Evolutionary conservation across 2,797 vertebrate species (phyloP).

Genomic region (Enteromius viviparus): DNA sequence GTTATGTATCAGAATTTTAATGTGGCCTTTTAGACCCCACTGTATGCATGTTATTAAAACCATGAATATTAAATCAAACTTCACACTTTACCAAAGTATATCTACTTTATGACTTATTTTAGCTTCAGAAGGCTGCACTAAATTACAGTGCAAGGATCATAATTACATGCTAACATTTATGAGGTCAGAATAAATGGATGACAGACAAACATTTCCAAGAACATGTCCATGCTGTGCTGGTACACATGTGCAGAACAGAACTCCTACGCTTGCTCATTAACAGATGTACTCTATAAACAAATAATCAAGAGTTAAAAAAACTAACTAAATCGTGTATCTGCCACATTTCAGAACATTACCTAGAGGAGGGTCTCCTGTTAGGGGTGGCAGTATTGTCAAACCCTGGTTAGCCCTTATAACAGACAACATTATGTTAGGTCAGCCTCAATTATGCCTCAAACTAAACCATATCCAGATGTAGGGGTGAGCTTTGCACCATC

Average conservation of each 20-base stretch:
- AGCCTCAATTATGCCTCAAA: slow-evolving; percentile 8
- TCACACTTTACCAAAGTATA: slow-evolving; percentile 11
- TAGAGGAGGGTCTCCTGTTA: background rate
- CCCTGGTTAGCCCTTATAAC: slow-evolving; percentile 23
- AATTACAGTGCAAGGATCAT: slow-evolving; percentile 62
- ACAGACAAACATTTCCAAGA: slow-evolving; percentile 56
- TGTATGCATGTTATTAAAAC: background rate
- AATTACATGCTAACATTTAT: slow-evolving; percentile 55
- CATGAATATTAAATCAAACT: background rate
- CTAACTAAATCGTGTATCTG: background rate
- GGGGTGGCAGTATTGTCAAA: slow-evolving; percentile 3
- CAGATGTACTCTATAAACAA: slow-evolving; percentile 33
- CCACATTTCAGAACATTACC: background rate
- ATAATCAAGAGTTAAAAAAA: background rate
- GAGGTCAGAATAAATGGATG: slow-evolving; percentile 55
- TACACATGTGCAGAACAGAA: slow-evolving; percentile 41
- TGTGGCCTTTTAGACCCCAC: background rate
- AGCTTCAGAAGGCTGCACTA: slow-evolving; percentile 44
- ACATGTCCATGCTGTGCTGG: slow-evolving; percentile 53
- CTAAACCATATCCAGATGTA: slow-evolving; percentile 35
- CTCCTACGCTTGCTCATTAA: slow-evolving; percentile 26
- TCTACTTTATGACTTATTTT: slow-evolving; percentile 41
- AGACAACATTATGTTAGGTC: slow-evolving; percentile 7
- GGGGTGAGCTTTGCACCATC: background rate
- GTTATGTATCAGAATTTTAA: background rate